Evolutionary conservation across 2,888 invertebrate genomes (phyloP), one percentile per base, ranked within the genome.

Genomic region (Metopia argyrocephala): DNA sequence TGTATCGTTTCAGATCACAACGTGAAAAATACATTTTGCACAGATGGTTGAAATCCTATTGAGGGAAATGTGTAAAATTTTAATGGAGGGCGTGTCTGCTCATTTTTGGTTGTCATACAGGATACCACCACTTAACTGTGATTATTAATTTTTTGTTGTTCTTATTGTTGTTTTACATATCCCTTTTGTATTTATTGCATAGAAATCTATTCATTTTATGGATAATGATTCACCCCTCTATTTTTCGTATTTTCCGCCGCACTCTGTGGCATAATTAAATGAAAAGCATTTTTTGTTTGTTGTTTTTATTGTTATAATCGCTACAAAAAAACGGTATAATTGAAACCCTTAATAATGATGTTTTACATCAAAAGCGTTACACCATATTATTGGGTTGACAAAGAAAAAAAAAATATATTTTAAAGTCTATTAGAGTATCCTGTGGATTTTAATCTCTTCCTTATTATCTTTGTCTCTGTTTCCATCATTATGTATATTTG

Each of bases 111-210:
- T 79, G 73, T 65, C 64, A n/a, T 73, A 27, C 31, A 68, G 80
- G 76, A 76, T 76, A 76, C 73, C 80, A 57, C 69, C 73, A 81
- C 76, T 81, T 81, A 81, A 81, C 74, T 76, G 76, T 69, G 71
- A 76, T 80, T 80, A 76, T 45, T n/a, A 9, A 21, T 73, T 23
- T 20, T 5, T 4, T 68, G 12, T 20, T n/a, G n/a, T n/a, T n/a
- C n/a, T 68, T 18, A 66, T 52, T 61, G 27, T 46, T 69, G 56
- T 62, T 23, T 27, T 50, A 61, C 31, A 45, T 48, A 57, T n/a
- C n/a, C n/a, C n/a, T n/a, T n/a, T n/a, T n/a, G n/a, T n/a, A n/a
- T n/a, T n/a, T n/a, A n/a, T n/a, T n/a, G n/a, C n/a, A n/a, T n/a
- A n/a, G n/a, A n/a, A n/a, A n/a, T n/a, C n/a, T n/a, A n/a, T n/a